A percentile compares a stretch with the other conserved stretches of the same genome.
Evolutionary conservation across 2,113 vertebrate species (phyloP).

Genomic region (Lepidothrix coronata): DNA sequence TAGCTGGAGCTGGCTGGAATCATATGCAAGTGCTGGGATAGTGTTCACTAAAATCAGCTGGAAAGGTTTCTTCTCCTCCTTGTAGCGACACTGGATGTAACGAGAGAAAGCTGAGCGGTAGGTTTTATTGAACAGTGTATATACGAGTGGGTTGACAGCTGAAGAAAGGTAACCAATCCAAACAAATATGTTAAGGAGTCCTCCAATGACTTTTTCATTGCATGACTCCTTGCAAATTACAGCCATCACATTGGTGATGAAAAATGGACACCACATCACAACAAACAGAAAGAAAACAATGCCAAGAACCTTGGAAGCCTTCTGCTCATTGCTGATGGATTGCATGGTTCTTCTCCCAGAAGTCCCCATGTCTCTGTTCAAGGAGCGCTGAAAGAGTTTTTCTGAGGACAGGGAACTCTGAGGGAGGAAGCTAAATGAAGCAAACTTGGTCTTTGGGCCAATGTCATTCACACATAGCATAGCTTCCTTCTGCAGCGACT

Average conservation of each 20-base stretch:
- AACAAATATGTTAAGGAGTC: slow-evolving; percentile 91
- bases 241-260: slow-evolving; percentile 93
- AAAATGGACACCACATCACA: slow-evolving; percentile 98
- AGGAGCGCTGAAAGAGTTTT: slow-evolving; percentile 86
- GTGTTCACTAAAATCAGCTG: slow-evolving; percentile 94
- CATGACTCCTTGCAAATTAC: slow-evolving; percentile 86
- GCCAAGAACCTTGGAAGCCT: slow-evolving; percentile 95
- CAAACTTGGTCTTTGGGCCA: slow-evolving; percentile 84
- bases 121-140: slow-evolving; percentile 93
- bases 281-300: slow-evolving; percentile 97
- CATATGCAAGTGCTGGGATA: slow-evolving; percentile 88
- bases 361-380: slow-evolving; percentile 75
- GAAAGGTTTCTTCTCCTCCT: slow-evolving; percentile 86
- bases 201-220: slow-evolving; percentile 76
- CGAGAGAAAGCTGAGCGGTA: slow-evolving; percentile 90
- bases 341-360: slow-evolving; percentile 88
- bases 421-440: slow-evolving; percentile 86
- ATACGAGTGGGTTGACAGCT: slow-evolving; percentile 92
- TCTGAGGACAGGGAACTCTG: slow-evolving; percentile 89
- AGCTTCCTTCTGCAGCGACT: slow-evolving; percentile 89
- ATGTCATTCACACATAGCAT: slow-evolving; percentile 84
- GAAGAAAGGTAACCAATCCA: slow-evolving; percentile 98
- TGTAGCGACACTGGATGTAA: slow-evolving; percentile 90
- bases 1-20: slow-evolving; percentile 81
- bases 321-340: slow-evolving; percentile 95